These are phyloP conservation scores for Oceanodroma leucorhoa DNA, from an alignment of 2,797 vertebrate genomes.

Conservation along the genomic window DNA sequence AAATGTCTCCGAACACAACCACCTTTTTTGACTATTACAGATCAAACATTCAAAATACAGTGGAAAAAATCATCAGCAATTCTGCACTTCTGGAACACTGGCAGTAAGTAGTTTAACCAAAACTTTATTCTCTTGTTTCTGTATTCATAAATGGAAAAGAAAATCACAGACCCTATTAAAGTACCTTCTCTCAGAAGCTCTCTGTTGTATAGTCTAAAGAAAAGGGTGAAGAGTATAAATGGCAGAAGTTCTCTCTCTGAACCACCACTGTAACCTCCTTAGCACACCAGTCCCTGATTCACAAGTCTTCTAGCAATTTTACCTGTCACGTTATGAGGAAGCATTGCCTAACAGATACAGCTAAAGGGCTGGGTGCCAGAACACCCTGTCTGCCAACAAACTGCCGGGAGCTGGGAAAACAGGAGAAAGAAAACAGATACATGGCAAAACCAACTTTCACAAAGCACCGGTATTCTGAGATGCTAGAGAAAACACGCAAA, in stretches of 20 bases:
- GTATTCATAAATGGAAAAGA: neutral
- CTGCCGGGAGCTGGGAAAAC: neutral
- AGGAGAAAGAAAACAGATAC: neutral
- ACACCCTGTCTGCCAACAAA: neutral
- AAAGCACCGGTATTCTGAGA: neutral
- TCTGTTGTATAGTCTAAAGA: neutral
- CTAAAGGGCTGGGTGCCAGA: neutral
- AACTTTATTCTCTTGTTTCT: neutral
- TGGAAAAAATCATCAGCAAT: neutral
- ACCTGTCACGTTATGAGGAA: neutral
- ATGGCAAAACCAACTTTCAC: neutral
- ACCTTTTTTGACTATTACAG: neutral
- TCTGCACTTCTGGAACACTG: neutral
- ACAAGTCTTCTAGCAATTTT: neutral
- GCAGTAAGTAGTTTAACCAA: neutral
- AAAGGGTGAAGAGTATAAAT: neutral
- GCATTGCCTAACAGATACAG: fast-evolving
- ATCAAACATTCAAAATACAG: neutral
- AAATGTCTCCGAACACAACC: neutral
- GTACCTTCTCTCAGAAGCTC: neutral
- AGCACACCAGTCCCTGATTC: neutral
- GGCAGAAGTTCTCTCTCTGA: neutral
- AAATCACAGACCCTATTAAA: neutral
- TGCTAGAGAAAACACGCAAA: neutral
- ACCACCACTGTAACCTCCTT: neutral